Evolutionary conservation across 2,797 vertebrate species (phyloP).

Genomic region (Salmo trutta): DNA sequence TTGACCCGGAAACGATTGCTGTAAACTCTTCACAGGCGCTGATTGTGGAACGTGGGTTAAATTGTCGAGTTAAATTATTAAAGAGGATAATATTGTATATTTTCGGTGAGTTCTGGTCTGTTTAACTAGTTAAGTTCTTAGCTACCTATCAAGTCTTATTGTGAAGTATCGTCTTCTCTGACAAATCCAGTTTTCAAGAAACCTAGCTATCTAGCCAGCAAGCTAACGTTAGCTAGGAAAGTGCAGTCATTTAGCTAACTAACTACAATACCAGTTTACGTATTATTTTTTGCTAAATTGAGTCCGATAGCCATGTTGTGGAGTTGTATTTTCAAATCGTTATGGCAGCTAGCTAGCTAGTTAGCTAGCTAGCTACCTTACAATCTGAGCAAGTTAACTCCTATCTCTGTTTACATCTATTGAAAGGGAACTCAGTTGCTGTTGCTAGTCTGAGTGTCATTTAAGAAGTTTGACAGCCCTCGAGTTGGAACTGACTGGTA

Average conservation of each 20-base stretch:
- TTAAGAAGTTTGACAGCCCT: neutral
- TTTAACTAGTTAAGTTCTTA: neutral
- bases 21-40: neutral
- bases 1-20: neutral
- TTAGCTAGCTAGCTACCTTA: no score
- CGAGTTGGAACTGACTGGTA: neutral
- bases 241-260: neutral
- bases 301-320: neutral
- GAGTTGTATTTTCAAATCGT: neutral
- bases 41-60: neutral
- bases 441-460: neutral
- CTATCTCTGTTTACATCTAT: neutral
- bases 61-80: neutral
- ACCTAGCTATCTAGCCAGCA: neutral
- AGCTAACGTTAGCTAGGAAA: neutral
- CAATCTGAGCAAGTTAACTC: neutral
- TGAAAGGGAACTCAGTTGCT: neutral
- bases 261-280: neutral
- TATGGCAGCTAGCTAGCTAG: neutral
- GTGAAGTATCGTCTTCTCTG: neutral
- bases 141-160: neutral
- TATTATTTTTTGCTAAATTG: neutral
- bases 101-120: neutral
- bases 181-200: neutral
- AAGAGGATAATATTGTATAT: slow-evolving; percentile 1